Percentiles rank a stretch among this genome's conserved stretches.
Conservation (phyloP, 2,797 vertebrate species). For the Arrhamphus sclerolepis region DNA sequence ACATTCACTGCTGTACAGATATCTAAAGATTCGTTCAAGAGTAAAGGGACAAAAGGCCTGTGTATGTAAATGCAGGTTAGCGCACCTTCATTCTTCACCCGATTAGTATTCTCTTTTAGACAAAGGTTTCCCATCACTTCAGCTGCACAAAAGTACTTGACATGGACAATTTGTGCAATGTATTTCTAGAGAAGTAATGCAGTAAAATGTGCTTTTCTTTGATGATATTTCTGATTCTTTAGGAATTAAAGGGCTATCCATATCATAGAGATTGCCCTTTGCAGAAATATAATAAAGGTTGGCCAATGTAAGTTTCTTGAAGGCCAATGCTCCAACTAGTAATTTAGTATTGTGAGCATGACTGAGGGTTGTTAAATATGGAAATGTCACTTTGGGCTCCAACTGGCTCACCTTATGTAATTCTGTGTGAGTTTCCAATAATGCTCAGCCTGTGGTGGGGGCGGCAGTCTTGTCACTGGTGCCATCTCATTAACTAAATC, state of each 20-base stretch:
- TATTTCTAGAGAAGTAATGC: conserved; percentile 1
- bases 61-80: conserved; percentile 49
- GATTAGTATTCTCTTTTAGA: conserved; percentile 39
- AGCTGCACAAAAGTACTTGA: conserved; percentile 17
- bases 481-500: background rate
- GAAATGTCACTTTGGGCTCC: background rate
- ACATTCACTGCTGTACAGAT: conserved; percentile 59
- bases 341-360: background rate
- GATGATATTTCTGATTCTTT: conserved; percentile 26
- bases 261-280: conserved; percentile 8
- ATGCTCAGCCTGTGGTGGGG: no score
- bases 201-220: conserved; percentile 27
- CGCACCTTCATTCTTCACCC: conserved; percentile 39
- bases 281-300: conserved; percentile 11
- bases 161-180: conserved; percentile 25
- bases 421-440: background rate
- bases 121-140: conserved; percentile 19
- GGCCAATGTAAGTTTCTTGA: conserved; percentile 2
- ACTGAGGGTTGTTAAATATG: background rate
- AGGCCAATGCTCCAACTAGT: background rate
- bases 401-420: background rate
- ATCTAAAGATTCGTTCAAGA: conserved; percentile 56
- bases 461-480: no score
- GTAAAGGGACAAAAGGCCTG: conserved; percentile 29
- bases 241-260: conserved; percentile 22